Evolutionary conservation across 2,888 invertebrate genomes (phyloP), one percentile per base, ranked within the genome.

Genomic region (Noctua janthina): DNA sequence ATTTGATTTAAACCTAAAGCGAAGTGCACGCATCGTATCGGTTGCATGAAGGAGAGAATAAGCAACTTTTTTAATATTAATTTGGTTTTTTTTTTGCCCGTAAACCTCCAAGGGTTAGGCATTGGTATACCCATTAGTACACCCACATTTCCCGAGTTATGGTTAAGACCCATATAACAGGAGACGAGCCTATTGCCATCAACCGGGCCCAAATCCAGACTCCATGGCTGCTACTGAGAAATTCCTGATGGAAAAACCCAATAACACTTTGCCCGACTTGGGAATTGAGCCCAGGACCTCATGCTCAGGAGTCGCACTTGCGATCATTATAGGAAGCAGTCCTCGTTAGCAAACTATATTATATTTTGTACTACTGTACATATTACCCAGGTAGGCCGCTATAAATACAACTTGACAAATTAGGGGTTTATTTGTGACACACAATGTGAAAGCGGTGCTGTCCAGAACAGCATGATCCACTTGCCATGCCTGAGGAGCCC

Each of bases 1-100:
- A 43, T 29, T 76, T 66, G 72, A 83, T 83, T 81, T 56, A 73
- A 76, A 59, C 35, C 2, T 73, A 23, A 66, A 71, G 64, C 8
- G 49, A 54, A 66, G n/a, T 67, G 46, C 87, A 81, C 70, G 77
- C 77, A 43, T 80, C 29, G 11, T 49, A 70, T 8, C 23, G 56
- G 20, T 66, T 72, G 74, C 70, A 59, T 67, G 56, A 29, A 78
- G 67, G 56, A 74, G 77, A 64, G 1, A 74, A 56, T 78, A 64
- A 71, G 74, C 43, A 68, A 59, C 17, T 56, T 54, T 54, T 69
- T 51, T n/a, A 54, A 82, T 29, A 1, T 43, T 29, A 35, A 51
- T n/a, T 15, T 62, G 20, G 29, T 29, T 29, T 29, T 29, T 29
- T 29, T 29, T 29, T 29, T 29, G 54, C 10, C 54, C 23, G 8